Conservation (phyloP, 1,140 invertebrate genomes). For the Nylanderia fulva region DNA sequence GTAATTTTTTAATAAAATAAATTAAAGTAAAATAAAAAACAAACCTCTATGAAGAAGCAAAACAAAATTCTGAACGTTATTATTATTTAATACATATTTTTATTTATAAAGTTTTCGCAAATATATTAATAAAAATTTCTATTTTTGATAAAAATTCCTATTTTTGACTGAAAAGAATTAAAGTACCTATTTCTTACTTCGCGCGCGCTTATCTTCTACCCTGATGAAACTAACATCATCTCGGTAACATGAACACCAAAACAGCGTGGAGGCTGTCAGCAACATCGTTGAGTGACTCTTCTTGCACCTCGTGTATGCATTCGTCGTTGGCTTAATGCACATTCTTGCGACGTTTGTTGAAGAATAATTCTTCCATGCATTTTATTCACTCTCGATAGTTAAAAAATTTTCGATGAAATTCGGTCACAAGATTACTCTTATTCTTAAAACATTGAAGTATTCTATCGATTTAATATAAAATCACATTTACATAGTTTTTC, state of each 20-base stretch:
- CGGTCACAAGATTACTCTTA: conserved; percentile 7
- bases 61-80: background rate
- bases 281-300: conserved; percentile 79
- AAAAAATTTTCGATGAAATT: conserved; percentile 18
- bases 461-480: too few relatives aligned
- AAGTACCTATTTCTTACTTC: conserved; percentile 36
- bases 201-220: conserved; percentile 11
- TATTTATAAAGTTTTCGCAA: conserved; percentile 3
- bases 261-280: conserved; percentile 76
- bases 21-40: background rate
- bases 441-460: background rate
- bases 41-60: too few relatives aligned
- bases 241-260: conserved; percentile 55
- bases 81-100: background rate
- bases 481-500: too few relatives aligned
- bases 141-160: background rate
- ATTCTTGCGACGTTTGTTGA: conserved; percentile 61
- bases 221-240: conserved; percentile 40
- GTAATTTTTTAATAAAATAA: conserved; percentile 4
- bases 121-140: background rate
- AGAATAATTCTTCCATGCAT: conserved; percentile 49
- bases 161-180: conserved; percentile 8
- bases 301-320: conserved; percentile 79
- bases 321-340: conserved; percentile 69
- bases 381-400: conserved; percentile 26